A percentile compares a stretch with the other conserved stretches of the same genome.
Conservation (phyloP, 2,113 vertebrate genomes). For the Sinocyclocheilus maitianheensis region DNA sequence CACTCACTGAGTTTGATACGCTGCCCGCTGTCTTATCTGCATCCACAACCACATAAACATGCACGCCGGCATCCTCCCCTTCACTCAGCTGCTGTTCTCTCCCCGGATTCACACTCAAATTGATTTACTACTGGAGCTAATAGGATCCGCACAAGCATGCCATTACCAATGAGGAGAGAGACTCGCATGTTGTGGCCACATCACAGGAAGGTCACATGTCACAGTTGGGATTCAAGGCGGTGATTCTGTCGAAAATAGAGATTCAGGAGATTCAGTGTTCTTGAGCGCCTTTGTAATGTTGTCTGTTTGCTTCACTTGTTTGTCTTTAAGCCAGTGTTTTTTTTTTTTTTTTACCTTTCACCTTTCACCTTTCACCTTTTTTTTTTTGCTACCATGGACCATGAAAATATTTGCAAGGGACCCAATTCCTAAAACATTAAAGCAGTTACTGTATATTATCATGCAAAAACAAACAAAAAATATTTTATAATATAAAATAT, state of each 20-base stretch:
- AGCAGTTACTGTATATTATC: too few relatives aligned
- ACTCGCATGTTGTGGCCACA: constrained; percentile 2
- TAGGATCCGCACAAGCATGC: constrained; percentile 32
- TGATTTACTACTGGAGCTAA: constrained; percentile 36
- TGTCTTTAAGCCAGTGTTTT: not conserved
- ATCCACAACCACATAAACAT: constrained; percentile 20
- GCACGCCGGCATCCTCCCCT: not conserved
- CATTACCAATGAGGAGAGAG: constrained; percentile 5
- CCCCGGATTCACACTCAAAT: constrained; percentile 32
- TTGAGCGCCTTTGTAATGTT: not conserved
- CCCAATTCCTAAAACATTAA: too few relatives aligned
- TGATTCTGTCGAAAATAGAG: constrained; percentile 5
- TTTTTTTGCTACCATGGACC: too few relatives aligned
- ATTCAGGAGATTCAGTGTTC: not conserved
- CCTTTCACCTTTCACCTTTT: too few relatives aligned
- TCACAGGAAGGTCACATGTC: constrained; percentile 6
- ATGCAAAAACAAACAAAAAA: too few relatives aligned
- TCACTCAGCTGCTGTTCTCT: constrained; percentile 3
- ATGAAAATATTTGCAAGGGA: too few relatives aligned
- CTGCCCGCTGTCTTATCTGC: constrained; percentile 36
- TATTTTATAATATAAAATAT: too few relatives aligned
- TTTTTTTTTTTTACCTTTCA: too few relatives aligned
- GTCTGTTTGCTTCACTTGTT: not conserved
- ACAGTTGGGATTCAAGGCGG: not conserved
- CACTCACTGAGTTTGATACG: not conserved